phyloP scores from a whole-genome alignment of 2,113 vertebrate genomes.

The Tursiops truncatus region DNA sequence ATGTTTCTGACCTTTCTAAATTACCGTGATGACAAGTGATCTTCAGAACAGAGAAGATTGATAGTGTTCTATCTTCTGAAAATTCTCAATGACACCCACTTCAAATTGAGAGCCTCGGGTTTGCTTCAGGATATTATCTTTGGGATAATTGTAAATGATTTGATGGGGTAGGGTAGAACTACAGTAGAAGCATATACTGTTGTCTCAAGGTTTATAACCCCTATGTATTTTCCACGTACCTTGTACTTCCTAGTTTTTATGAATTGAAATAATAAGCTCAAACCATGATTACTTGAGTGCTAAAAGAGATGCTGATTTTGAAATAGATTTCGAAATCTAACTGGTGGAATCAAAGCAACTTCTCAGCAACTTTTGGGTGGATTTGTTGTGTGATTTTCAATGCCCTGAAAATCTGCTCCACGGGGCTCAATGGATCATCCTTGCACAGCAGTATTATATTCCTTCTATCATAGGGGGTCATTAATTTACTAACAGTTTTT shows the following conservation, averaged over 20 bases:
- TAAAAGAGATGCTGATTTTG: background rate
- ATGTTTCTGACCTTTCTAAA: background rate
- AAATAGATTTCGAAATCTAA: background rate
- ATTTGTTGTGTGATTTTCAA: rapidly evolving
- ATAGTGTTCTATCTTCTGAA: background rate
- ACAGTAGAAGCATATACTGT: background rate
- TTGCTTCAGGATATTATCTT: background rate
- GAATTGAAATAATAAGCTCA: background rate
- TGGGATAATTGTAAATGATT: background rate
- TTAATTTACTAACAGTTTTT: background rate
- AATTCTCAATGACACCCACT: background rate
- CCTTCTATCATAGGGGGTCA: background rate
- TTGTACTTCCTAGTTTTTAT: background rate
- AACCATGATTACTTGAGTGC: background rate
- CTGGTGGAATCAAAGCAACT: background rate
- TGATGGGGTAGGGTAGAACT: background rate
- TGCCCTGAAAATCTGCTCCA: rapidly evolving
- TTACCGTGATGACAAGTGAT: background rate
- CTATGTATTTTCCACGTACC: background rate
- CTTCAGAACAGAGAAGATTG: background rate
- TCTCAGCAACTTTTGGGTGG: background rate
- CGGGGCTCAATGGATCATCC: background rate
- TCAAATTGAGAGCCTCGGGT: background rate
- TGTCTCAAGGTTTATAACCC: background rate
- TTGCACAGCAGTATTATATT: background rate